These are phyloP conservation scores for Drosophila maculinotata DNA, from an alignment of 2,888 invertebrate species.

Conservation along the genomic window DNA sequence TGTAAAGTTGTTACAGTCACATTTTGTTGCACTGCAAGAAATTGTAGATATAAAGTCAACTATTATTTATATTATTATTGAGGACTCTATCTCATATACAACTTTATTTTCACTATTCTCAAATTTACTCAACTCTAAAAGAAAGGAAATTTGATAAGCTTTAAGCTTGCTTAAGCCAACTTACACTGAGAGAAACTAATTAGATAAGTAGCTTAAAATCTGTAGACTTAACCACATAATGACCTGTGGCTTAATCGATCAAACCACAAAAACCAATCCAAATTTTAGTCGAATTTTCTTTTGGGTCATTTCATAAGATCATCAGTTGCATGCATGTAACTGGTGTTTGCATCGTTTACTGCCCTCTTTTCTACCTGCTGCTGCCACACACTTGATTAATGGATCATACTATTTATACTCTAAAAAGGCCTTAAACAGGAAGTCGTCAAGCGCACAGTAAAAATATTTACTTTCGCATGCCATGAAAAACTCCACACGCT, in stretches of 20 bases:
- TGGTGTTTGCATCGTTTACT: slow-evolving; percentile 21
- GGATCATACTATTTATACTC: slow-evolving; percentile 43
- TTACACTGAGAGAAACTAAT: slow-evolving; percentile 11
- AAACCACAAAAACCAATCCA: background rate
- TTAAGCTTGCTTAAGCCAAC: slow-evolving; percentile 2
- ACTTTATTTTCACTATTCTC: background rate
- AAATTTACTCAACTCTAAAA: background rate
- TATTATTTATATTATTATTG: background rate
- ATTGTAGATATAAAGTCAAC: background rate
- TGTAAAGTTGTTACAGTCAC: slow-evolving; percentile 17
- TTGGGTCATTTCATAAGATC: slow-evolving; percentile 38
- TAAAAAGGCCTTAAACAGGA: slow-evolving; percentile 42
- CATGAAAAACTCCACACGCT: slow-evolving; percentile 53
- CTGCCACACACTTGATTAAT: slow-evolving; percentile 61
- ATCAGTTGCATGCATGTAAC: slow-evolving; percentile 52
- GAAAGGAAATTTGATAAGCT: background rate
- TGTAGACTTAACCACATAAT: slow-evolving; percentile 6
- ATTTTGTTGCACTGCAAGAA: slow-evolving; percentile 2
- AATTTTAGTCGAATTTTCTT: slow-evolving; percentile 20
- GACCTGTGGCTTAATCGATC: slow-evolving; percentile 12
- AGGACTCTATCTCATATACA: background rate
- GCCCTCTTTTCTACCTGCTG: slow-evolving; percentile 24
- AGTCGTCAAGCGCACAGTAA: slow-evolving; percentile 43
- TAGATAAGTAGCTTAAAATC: slow-evolving; percentile 20
- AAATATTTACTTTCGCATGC: slow-evolving; percentile 73